Conservation (phyloP, 64 coral and sea anemone genomes). For the Porites australiensis region DNA sequence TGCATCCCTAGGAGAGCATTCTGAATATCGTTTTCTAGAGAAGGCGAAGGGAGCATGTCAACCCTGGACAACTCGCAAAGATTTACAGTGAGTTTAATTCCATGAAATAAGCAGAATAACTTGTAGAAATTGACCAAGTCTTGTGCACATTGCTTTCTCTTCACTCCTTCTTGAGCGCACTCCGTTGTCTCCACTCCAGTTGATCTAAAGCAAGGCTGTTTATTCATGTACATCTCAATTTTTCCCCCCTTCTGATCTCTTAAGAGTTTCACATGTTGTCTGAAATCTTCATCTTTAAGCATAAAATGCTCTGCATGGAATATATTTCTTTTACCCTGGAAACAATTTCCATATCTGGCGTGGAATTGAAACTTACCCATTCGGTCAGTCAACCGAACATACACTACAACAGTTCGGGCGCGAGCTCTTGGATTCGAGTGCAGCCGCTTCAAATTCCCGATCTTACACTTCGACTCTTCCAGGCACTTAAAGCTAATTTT, state of each 20-base stretch:
- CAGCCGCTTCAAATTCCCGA: background rate
- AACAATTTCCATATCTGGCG: constrained; percentile 45
- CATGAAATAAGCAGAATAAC: background rate
- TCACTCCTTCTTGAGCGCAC: too few species aligned
- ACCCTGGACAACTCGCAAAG: constrained; percentile 27
- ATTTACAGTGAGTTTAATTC: constrained; percentile 15
- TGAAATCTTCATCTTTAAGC: background rate
- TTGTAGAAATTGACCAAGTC: constrained; percentile 30
- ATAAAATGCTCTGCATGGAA: constrained; percentile 25
- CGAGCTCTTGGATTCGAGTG: background rate
- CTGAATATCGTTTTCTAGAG: background rate
- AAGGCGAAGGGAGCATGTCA: background rate
- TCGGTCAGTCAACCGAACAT: background rate
- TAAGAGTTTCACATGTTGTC: background rate
- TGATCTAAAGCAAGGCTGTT: constrained; percentile 48
- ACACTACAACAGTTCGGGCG: constrained; percentile 26
- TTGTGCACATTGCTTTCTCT: background rate
- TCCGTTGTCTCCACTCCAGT: background rate
- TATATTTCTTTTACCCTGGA: background rate
- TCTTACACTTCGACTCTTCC: background rate
- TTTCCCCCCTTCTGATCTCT: background rate
- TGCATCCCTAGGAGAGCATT: constrained; percentile 9
- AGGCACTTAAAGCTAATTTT: constrained; percentile 1
- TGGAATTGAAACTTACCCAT: constrained; percentile 12
- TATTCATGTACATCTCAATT: constrained; percentile 14